Conservation (phyloP, 2,797 vertebrate genomes). For the Acipenser transmontanus region DNA sequence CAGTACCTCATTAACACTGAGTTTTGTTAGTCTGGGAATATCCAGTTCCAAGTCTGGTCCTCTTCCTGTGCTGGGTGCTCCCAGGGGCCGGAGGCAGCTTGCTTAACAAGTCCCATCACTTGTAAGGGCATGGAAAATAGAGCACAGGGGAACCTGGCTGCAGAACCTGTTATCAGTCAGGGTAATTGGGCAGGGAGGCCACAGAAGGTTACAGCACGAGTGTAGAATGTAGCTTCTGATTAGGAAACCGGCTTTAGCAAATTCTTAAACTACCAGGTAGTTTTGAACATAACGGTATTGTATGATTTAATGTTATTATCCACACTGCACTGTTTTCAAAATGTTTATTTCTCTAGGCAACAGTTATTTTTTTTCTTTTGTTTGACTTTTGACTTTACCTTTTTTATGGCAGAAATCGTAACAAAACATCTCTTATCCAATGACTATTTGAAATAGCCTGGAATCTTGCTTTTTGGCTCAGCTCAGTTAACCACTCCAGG, state of each 20-base stretch:
- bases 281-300: background rate
- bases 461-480: too few relatives aligned
- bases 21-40: background rate
- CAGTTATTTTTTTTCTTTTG: too few relatives aligned
- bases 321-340: too few relatives aligned
- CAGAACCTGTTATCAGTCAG: background rate
- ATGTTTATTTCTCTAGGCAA: too few relatives aligned
- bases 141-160: background rate
- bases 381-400: too few relatives aligned
- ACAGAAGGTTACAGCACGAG: background rate
- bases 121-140: background rate
- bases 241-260: background rate
- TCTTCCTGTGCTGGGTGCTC: background rate
- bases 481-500: too few relatives aligned
- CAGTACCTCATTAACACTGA: too few relatives aligned
- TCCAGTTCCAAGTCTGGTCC: background rate
- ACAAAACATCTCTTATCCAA: too few relatives aligned
- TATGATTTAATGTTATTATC: too few relatives aligned
- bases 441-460: too few relatives aligned
- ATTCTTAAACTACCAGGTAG: background rate
- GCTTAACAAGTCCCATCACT: slow-evolving; percentile 1
- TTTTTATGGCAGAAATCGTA: too few relatives aligned
- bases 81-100: background rate
- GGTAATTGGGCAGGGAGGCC: background rate
- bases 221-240: background rate